Evolutionary conservation across 2,113 vertebrate species (phyloP), one percentile per base, ranked within the genome.

Genomic region (Noturus placidus): DNA sequence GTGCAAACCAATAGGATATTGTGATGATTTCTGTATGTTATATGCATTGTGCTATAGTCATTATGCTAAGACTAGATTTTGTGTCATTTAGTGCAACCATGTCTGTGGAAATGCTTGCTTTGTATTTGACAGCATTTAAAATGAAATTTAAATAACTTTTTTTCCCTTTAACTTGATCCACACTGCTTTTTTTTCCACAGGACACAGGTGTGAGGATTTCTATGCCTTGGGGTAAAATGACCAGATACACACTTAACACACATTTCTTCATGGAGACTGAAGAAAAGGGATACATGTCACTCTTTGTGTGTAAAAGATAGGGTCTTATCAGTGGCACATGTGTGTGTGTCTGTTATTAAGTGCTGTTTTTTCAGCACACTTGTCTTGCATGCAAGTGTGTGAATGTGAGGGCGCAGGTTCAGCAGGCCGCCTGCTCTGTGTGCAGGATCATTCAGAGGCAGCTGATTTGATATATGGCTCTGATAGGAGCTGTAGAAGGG

Each of bases 391-490:
- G 87, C 50, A 76, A 76, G 84, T 87, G 65, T 50, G 33, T 81
- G 77, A 90, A 42, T 77, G 77, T 38, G 78, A 77, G 89, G 92
- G 92, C 89, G 88, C 93, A 94, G 94, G 95, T 95, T 94, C 94
- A 93, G 88, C 89, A 92, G 93, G 93, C 92, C 92, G 91, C 93
- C 93, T 93, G 92, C 92, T 92, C 93, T 92, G 93, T 93, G 91
- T 94, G 93, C 90, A 87, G 93, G 95, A 96, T 95, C 94, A 95
- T 95, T 92, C 92, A 89, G 93, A 93, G 87, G 42, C 92, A 94
- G 93, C 94, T 95, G 95, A 96, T 95, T 95, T 96, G 95, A 96
- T 96, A 95, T 95, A 94, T 95, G 93, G 92, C 90, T 92, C 93
- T 93, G 95, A 96, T 96, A 96, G 92, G 91, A 93, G 94, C 94